These are phyloP conservation scores for Brachypteracias leptosomus DNA, from an alignment of 2,113 vertebrate species.

Conservation along the genomic window DNA sequence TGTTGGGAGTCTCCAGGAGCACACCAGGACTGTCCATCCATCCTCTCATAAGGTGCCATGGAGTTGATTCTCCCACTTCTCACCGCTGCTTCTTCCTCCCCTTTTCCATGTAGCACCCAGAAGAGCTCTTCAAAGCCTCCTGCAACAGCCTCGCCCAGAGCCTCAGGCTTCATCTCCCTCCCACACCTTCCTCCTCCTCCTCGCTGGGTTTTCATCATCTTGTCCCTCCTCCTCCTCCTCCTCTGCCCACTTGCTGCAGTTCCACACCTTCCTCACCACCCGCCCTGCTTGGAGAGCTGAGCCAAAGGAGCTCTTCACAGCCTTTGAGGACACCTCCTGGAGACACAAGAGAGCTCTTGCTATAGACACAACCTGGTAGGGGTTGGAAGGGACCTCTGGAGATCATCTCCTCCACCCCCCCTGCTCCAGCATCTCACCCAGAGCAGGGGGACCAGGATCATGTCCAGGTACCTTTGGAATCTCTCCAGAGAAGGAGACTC, in stretches of 20 bases:
- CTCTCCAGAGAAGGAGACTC: not conserved
- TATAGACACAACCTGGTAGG: not conserved
- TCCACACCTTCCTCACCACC: not conserved
- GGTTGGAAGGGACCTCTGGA: not conserved
- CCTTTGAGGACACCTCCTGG: too few relatives aligned
- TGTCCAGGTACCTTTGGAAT: not conserved
- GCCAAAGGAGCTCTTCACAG: not conserved
- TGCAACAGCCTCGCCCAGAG: not conserved
- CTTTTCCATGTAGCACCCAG: not conserved
- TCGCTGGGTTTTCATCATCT: not conserved
- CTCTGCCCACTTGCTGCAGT: not conserved
- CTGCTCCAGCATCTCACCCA: too few relatives aligned
- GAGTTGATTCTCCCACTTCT: not conserved
- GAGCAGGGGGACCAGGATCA: not conserved
- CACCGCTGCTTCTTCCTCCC: not conserved
- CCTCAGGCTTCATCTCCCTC: not conserved
- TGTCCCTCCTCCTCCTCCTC: not conserved
- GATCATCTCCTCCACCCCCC: not conserved
- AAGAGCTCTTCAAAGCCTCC: not conserved
- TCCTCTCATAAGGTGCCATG: not conserved
- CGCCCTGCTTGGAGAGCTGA: not conserved
- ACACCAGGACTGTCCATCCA: not conserved
- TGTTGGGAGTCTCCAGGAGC: not conserved
- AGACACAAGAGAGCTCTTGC: not conserved
- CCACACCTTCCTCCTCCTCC: not conserved